Percentiles rank a stretch among this genome's conserved stretches.
These are phyloP conservation scores for Eurypyga helias DNA, from an alignment of 2,113 vertebrate genomes.

Conservation along the genomic window DNA sequence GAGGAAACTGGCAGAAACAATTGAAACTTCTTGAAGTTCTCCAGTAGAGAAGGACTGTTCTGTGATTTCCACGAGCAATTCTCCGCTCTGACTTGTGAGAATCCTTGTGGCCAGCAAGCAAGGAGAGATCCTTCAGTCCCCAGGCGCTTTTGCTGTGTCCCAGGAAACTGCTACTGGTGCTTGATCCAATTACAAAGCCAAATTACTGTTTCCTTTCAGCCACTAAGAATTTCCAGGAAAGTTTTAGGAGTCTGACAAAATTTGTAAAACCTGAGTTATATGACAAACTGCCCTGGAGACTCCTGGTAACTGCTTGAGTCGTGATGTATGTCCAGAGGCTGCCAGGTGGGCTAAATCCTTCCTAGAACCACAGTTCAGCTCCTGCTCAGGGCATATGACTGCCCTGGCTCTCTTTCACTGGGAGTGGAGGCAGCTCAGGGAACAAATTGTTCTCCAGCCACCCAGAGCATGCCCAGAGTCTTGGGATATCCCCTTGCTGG, in stretches of 20 bases:
- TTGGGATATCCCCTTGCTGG: background rate
- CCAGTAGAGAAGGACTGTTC: accelerated
- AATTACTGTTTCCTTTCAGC: background rate
- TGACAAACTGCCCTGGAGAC: background rate
- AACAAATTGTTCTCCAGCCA: accelerated
- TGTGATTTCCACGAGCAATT: background rate
- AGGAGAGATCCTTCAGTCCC: background rate
- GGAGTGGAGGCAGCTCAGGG: background rate
- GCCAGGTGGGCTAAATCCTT: background rate
- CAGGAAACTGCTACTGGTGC: background rate
- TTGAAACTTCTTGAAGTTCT: background rate
- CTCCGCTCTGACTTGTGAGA: background rate
- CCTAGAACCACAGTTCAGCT: background rate
- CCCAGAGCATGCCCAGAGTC: background rate
- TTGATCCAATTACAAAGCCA: background rate
- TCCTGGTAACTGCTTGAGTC: background rate
- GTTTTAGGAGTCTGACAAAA: background rate
- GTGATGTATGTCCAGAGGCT: background rate
- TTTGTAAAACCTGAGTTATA: background rate
- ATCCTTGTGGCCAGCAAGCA: background rate
- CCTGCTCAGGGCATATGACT: background rate
- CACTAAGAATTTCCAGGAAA: background rate
- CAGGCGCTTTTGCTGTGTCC: background rate
- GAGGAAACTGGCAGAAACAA: background rate
- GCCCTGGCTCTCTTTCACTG: background rate